Conservation (phyloP, 2,113 vertebrate genomes). For the Corythoichthys haematopterus region DNA sequence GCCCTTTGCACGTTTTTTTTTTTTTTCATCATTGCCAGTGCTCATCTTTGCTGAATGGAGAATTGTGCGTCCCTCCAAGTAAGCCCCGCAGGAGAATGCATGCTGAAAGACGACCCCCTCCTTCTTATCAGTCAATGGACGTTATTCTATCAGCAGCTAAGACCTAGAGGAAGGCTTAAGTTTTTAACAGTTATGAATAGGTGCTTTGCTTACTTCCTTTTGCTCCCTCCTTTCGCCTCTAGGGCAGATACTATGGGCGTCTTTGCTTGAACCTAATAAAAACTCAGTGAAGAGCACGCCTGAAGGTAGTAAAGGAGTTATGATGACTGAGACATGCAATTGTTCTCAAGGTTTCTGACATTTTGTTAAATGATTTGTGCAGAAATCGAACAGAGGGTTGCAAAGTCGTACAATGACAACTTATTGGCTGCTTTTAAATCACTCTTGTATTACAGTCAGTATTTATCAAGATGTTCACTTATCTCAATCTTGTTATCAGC, state of each 20-base stretch:
- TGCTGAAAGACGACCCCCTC: slow-evolving; percentile 69
- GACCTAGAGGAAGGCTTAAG: slow-evolving; percentile 56
- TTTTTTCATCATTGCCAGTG: slow-evolving; percentile 43
- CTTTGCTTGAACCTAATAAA: slow-evolving; percentile 29
- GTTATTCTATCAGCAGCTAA: slow-evolving; percentile 66
- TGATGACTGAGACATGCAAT: not conserved
- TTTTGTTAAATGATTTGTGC: slow-evolving; percentile 1
- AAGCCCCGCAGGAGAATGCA: slow-evolving; percentile 58
- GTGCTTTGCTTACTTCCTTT: slow-evolving; percentile 64
- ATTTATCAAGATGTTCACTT: not conserved
- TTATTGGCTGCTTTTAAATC: not conserved
- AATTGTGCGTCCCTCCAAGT: slow-evolving; percentile 55
- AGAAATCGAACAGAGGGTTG: not conserved
- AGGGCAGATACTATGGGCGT: slow-evolving; percentile 35
- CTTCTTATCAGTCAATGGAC: slow-evolving; percentile 64
- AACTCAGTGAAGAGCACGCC: slow-evolving; percentile 12
- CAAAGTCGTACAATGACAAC: not conserved
- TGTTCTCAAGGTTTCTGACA: not conserved
- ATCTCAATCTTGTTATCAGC: not conserved
- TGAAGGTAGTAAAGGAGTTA: slow-evolving; percentile 13
- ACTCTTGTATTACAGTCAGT: not conserved
- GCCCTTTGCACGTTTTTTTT: slow-evolving; percentile 37
- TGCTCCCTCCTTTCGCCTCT: slow-evolving; percentile 36
- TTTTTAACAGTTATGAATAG: slow-evolving; percentile 70
- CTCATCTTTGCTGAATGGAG: slow-evolving; percentile 46